Percentiles rank a stretch among this genome's conserved stretches.
Evolutionary conservation across 2,113 vertebrate genomes (phyloP).

Genomic region (Sus scrofa): T2T-Sscrofa CM000822.6:68277501-68278000

Average conservation of each 20-base stretch:
- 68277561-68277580: neutral
- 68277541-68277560: neutral
- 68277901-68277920: neutral
- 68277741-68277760: neutral
- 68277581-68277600: neutral
- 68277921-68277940: neutral
- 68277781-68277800: neutral
- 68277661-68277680: neutral
- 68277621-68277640: neutral
- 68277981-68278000: neutral
- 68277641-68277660: neutral
- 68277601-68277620: neutral
- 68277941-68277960: neutral
- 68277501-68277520: accelerated
- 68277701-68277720: neutral
- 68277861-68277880: neutral
- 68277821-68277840: neutral
- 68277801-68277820: neutral
- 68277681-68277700: neutral
- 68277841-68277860: neutral
- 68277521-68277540: neutral
- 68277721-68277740: neutral
- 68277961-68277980: neutral
- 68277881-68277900: neutral
- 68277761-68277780: neutral